Evolutionary conservation across 2,888 invertebrate species (phyloP).

Genomic region (Pomacea canaliculata): DNA sequence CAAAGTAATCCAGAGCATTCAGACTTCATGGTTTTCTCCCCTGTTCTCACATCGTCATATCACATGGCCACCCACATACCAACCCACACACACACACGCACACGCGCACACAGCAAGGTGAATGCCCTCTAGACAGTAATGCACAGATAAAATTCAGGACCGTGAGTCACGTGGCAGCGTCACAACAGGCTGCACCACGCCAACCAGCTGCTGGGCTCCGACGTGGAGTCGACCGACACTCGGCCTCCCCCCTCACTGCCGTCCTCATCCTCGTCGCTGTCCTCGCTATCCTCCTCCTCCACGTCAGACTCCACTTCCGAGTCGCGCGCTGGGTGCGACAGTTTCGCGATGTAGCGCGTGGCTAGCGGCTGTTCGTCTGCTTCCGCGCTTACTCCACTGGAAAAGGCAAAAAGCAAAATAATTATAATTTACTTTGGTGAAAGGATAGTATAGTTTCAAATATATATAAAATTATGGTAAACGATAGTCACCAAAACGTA

Average conservation of each 20-base stretch:
- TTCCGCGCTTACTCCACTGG: background rate
- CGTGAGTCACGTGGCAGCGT: background rate
- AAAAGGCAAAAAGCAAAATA: background rate
- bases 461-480: no score
- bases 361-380: conserved; percentile 2
- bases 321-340: conserved; percentile 7
- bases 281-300: background rate
- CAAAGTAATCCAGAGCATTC: no score
- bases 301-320: conserved; percentile 18
- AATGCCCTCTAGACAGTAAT: background rate
- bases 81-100: background rate
- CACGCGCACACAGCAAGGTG: background rate
- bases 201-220: background rate
- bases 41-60: no score
- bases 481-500: no score
- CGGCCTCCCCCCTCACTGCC: background rate
- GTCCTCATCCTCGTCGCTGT: conserved; percentile 1
- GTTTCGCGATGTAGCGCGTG: conserved; percentile 8
- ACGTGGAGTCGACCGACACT: background rate
- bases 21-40: no score
- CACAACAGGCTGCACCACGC: conserved; percentile 11
- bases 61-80: no score
- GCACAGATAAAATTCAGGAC: background rate
- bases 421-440: no score
- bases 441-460: no score